phyloP scores from a whole-genome alignment of 2,113 vertebrate genomes.

The Talpa occidentalis region DNA sequence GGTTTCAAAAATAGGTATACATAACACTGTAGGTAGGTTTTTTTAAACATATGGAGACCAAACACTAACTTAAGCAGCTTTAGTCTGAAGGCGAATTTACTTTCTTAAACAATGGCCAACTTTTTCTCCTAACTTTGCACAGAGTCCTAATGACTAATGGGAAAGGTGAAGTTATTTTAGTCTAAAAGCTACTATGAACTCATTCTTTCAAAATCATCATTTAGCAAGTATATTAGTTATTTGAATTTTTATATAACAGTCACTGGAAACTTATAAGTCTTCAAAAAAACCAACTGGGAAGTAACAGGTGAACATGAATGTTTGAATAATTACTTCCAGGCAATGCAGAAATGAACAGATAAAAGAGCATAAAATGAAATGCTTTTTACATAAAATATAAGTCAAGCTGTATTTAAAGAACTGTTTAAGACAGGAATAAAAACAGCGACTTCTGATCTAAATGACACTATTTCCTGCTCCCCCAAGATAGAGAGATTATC shows the following conservation, averaged over 20 bases:
- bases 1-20: too few species aligned
- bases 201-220: background rate
- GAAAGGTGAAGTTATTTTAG: background rate
- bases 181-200: background rate
- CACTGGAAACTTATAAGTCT: background rate
- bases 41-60: background rate
- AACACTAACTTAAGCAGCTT: background rate
- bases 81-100: background rate
- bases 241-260: conserved; percentile 14
- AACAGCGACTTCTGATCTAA: background rate
- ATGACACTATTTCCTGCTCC: background rate
- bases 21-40: background rate
- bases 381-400: conserved; percentile 31
- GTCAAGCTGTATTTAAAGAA: conserved; percentile 18
- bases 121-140: background rate
- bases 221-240: background rate
- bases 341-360: background rate
- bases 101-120: background rate
- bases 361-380: background rate
- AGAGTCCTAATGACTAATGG: background rate
- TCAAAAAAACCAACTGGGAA: background rate
- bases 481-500: background rate
- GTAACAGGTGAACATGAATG: background rate
- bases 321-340: background rate
- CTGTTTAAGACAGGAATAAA: background rate